Percentiles rank a stretch among this genome's conserved stretches.
phyloP scores from a whole-genome alignment of 2,888 invertebrate species.

The Cheilosia vulpina region DNA sequence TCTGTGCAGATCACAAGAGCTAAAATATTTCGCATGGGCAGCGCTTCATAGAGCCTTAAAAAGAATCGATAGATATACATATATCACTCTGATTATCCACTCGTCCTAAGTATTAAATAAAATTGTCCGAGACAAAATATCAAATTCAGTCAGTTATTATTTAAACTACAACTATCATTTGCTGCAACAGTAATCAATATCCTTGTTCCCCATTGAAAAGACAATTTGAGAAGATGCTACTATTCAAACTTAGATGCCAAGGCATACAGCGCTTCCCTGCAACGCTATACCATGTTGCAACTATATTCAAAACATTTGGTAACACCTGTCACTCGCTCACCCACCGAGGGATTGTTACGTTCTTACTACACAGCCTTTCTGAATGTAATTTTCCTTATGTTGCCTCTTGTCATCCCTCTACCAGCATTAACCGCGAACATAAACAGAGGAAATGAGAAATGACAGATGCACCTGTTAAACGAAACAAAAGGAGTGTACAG shows the following conservation, averaged over 20 bases:
- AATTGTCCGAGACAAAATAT: background rate
- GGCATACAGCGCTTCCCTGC: background rate
- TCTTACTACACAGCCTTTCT: background rate
- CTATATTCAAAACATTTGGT: background rate
- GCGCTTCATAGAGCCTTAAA: too few relatives aligned
- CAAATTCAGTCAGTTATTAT: background rate
- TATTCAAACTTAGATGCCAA: too few relatives aligned
- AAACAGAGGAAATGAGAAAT: slow-evolving; percentile 51
- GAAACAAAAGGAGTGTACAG: slow-evolving; percentile 44
- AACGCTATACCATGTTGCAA: slow-evolving; percentile 16
- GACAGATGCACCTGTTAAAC: slow-evolving; percentile 58
- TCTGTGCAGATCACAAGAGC: too few relatives aligned
- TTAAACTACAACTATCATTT: too few relatives aligned
- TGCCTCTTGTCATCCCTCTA: background rate
- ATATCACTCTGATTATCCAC: too few relatives aligned
- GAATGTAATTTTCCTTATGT: background rate
- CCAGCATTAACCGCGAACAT: slow-evolving; percentile 8
- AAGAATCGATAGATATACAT: too few relatives aligned
- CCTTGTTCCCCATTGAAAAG: too few relatives aligned
- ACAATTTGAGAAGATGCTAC: too few relatives aligned
- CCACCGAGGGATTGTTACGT: slow-evolving; percentile 3
- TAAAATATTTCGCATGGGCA: too few relatives aligned
- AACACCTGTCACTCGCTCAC: slow-evolving; percentile 38
- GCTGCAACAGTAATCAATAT: too few relatives aligned
- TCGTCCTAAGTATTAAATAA: background rate